These are phyloP conservation scores for Triplophysa rosa DNA, from an alignment of 2,113 vertebrate genomes.

Conservation along the genomic window DNA sequence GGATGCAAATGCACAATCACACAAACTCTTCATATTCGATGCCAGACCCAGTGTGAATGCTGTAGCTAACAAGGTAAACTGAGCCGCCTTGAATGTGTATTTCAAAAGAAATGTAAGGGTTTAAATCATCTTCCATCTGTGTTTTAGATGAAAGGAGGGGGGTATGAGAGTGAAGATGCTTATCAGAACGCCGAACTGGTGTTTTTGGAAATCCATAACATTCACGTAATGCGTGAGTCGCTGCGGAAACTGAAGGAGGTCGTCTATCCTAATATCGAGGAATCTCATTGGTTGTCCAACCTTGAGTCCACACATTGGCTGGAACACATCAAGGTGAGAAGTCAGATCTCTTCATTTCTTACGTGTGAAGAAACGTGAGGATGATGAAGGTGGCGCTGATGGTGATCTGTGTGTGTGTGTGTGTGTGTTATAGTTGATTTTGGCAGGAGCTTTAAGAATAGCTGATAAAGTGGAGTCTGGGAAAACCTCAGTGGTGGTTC, in stretches of 20 bases:
- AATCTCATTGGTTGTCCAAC: conserved; percentile 95
- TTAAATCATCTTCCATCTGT: neutral
- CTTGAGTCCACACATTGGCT: conserved; percentile 98
- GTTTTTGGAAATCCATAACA: conserved; percentile 98
- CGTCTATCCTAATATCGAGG: conserved; percentile 93
- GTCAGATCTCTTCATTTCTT: neutral
- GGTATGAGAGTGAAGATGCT: conserved; percentile 95
- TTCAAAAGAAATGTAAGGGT: neutral
- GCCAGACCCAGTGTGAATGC: conserved; percentile 94
- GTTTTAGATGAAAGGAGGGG: conserved; percentile 92
- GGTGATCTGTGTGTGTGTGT: conserved; percentile 5
- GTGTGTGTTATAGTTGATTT: conserved; percentile 78
- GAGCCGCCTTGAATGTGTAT: neutral
- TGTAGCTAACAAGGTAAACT: conserved; percentile 88
- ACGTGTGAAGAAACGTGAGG: neutral
- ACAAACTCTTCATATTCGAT: conserved; percentile 98
- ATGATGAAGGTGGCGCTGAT: neutral
- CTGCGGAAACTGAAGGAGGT: conserved; percentile 94
- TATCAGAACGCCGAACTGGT: conserved; percentile 96
- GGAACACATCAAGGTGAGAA: conserved; percentile 92
- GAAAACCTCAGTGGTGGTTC: conserved; percentile 93
- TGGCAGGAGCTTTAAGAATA: conserved; percentile 91
- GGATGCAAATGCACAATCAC: conserved; percentile 97
- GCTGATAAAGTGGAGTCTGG: conserved; percentile 95
- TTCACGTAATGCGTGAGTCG: conserved; percentile 97